Conservation (phyloP, 2,888 invertebrate genomes). For the Oegoconia quadripuncta region DNA sequence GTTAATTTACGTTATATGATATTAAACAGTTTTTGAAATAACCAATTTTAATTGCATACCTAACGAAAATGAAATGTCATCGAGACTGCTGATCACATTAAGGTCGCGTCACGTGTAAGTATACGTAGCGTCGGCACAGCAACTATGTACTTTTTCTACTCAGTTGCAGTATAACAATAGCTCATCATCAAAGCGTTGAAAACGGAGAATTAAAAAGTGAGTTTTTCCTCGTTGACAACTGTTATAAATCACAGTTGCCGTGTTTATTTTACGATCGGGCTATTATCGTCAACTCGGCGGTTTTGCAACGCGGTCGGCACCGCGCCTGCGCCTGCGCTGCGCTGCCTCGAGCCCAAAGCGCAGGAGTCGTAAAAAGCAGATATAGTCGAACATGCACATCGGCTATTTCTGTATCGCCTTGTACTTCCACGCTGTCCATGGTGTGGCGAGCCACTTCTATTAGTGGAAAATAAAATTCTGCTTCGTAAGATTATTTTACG, state of each 20-base stretch:
- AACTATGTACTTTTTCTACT: slow-evolving; percentile 25
- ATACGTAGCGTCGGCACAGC: too few species aligned
- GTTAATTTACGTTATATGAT: too few species aligned
- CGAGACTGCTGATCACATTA: slow-evolving; percentile 9
- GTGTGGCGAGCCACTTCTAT: slow-evolving; percentile 20
- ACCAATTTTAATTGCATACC: too few species aligned
- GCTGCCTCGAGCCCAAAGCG: slow-evolving; percentile 24
- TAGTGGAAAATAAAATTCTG: not conserved
- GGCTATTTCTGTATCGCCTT: slow-evolving; percentile 58
- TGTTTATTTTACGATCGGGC: slow-evolving; percentile 72
- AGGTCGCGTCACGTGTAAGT: too few species aligned
- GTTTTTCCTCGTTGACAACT: slow-evolving; percentile 67
- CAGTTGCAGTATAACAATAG: slow-evolving; percentile 50
- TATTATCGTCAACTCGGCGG: slow-evolving; percentile 70
- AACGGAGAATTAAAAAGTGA: slow-evolving; percentile 58
- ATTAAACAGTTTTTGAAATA: too few species aligned
- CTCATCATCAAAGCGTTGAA: slow-evolving; percentile 62
- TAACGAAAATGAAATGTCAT: too few species aligned
- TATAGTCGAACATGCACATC: slow-evolving; percentile 60
- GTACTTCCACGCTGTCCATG: slow-evolving; percentile 41
- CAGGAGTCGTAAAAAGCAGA: slow-evolving; percentile 66
- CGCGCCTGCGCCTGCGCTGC: slow-evolving; percentile 33
- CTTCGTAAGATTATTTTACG: not conserved
- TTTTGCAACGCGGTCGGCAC: slow-evolving; percentile 62
- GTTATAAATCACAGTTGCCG: slow-evolving; percentile 65